Conservation (phyloP, 2,797 vertebrate species). For the Argentina silus region DNA sequence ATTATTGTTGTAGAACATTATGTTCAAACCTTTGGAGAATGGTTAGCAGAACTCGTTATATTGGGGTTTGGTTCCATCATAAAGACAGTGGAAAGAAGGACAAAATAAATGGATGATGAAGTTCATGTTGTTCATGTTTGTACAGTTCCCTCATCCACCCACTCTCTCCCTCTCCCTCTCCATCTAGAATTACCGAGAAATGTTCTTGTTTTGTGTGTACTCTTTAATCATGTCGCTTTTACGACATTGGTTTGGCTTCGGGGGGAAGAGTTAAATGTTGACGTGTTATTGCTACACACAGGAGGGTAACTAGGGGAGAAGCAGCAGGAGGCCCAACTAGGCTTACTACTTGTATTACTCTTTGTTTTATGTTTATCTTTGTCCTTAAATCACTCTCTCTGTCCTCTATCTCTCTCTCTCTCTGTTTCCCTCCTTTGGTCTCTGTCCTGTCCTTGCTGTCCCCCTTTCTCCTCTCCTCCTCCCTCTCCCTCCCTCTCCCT, state of each 20-base stretch:
- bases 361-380: neutral
- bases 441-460: neutral
- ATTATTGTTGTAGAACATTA: neutral
- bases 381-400: neutral
- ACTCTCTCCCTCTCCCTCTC: constrained; percentile 43
- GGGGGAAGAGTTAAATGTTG: constrained; percentile 9
- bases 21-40: neutral
- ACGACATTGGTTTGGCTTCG: constrained; percentile 25
- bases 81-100: constrained; percentile 9
- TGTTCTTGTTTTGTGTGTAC: constrained; percentile 43
- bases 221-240: constrained; percentile 39
- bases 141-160: constrained; percentile 38
- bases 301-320: constrained; percentile 18
- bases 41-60: neutral
- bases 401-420: neutral
- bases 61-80: neutral
- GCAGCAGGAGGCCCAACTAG: neutral
- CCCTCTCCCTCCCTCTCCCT: neutral
- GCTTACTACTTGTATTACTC: neutral
- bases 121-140: constrained; percentile 33
- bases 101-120: constrained; percentile 26
- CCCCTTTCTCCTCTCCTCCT: neutral
- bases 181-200: constrained; percentile 42
- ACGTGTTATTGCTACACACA: constrained; percentile 22
- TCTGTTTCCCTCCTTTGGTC: neutral